Base-by-base conservation (phyloP, 2,888 invertebrate species). In the Gastrophysa polygoni region DNA sequence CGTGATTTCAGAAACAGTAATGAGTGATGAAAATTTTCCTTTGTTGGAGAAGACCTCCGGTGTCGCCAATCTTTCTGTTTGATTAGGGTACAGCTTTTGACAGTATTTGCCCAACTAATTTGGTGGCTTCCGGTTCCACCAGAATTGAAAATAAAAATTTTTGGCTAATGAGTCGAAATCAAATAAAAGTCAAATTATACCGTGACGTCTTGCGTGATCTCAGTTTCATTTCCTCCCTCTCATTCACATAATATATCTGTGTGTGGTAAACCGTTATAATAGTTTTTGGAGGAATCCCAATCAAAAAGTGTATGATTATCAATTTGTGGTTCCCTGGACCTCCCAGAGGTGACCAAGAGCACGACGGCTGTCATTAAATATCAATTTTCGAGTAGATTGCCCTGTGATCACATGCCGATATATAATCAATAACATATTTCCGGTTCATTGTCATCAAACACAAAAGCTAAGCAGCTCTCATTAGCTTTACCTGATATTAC, bases 391-490 rank as follows among this genome's bases (percentile, higher is more conserved):
- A 54, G 24, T 43, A 52, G 24, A 43, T 24, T 38, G 43, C 28
- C 38, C 24, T 43, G 18, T 43, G 54, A 54, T 54, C 54, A 43
- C 24, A 54, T 43, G 43, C 54, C 54, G 54, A 54, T 54, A 54
- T 17, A 11, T 54, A 54, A 54, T 54, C 54, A 54, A 54, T 54
- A 54, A 54, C 24, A 10, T 24, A 43, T 43, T 54, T 54, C 54
- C 54, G 54, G 54, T 54, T 54, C 43, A 54, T 44, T 24, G 54
- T 54, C n/a, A n/a, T n/a, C 43, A 17, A 43, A 43, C 52, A 43
- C 52, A 24, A 54, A 54, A 54, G 43, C 54, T 43, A 54, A 54
- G 6, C 43, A 54, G 54, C 54, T 43, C 54, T 54, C 28, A 54
- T 54, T 54, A 54, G 43, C 20, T 54, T 54, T 43, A 21, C 52